Base-by-base conservation (phyloP, 37 sponge, comb jelly and placozoan genomes). In the Chondrilla cf. caribensis region DNA sequence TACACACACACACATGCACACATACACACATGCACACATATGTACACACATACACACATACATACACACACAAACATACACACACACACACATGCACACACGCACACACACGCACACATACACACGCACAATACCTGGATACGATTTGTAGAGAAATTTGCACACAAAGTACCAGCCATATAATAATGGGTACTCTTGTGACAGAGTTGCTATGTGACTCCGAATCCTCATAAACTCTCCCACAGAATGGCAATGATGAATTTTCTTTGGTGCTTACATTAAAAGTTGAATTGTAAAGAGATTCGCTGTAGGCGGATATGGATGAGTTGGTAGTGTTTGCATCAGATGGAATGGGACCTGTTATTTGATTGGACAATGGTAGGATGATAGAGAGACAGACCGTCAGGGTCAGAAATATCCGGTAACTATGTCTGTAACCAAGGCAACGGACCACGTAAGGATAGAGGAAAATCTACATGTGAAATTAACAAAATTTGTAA, bases 281-380 rank as follows among this genome's bases (percentile, higher is more conserved):
- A 17, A 31, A 9, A 29, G 31, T 29, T 47, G 51, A 6, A 47
- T 47, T 47, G 51, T 47, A 47, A 11, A 47, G 11, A 47, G 51
- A 47, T 11, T 6, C 11, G 11, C 11, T 47, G 51, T 14, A 47
- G 51, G 6, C 18, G 76, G 24, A 58, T 36, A 25, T n/a, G n/a
- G n/a, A n/a, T 64, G 58, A 42, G 64, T 77, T 70, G 39, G 11
- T 70, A 35, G 24, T 42, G 51, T 8, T 18, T 17, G 29, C 15
- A 21, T 25, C 70, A 0, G 60, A 25, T 3, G 79, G 29, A 36
- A 93, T 77, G 11, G 90, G 90, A 36, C 94, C 94, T 40, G 90
- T 90, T 41, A 93, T 93, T 2, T n/a, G 40, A 35, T 89, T 89
- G 62, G 90, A 77, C 33, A 89, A 77, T 0, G 94, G 94, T 3